phyloP scores from a whole-genome alignment of 2,888 invertebrate genomes.

The Erebia palarica region DNA sequence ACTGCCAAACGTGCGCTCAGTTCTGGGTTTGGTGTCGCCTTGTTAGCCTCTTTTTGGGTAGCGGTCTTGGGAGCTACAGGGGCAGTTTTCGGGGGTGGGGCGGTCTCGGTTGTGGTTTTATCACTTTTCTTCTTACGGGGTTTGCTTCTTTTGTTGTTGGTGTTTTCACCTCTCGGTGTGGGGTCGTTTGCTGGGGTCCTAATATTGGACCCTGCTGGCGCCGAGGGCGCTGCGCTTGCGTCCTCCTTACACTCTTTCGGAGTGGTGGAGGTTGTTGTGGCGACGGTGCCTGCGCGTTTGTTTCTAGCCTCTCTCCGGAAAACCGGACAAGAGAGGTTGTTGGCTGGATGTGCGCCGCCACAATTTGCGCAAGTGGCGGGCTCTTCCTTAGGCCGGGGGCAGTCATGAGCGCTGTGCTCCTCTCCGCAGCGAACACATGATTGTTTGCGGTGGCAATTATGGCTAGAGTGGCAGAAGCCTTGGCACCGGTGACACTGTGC shows the following conservation, averaged over 20 bases:
- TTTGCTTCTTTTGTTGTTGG: not conserved
- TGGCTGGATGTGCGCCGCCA: slow-evolving; percentile 27
- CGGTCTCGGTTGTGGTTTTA: not conserved
- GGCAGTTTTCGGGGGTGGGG: too few species aligned
- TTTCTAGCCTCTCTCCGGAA: not conserved
- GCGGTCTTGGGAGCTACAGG: too few species aligned
- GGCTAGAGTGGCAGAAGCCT: slow-evolving; percentile 33
- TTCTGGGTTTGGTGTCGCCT: too few species aligned
- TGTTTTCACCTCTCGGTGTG: not conserved
- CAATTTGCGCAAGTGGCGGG: slow-evolving; percentile 35
- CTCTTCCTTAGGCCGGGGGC: slow-evolving; percentile 30
- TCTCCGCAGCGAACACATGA: slow-evolving; percentile 26
- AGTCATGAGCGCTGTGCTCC: slow-evolving; percentile 27
- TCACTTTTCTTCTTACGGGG: not conserved
- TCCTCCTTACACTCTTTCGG: not conserved
- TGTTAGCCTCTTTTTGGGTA: too few species aligned
- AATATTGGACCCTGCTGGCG: not conserved
- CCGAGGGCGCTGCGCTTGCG: not conserved
- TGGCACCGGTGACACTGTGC: slow-evolving; percentile 33
- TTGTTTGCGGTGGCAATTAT: slow-evolving; percentile 24
- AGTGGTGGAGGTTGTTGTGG: not conserved
- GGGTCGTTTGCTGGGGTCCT: not conserved
- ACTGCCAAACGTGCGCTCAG: too few species aligned
- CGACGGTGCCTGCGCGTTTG: not conserved
- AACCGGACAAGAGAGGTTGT: not conserved